Percentiles rank a stretch among this genome's conserved stretches.
These are phyloP conservation scores for Cheilosia scutellata DNA, from an alignment of 2,888 invertebrate genomes.

Conservation along the genomic window DNA sequence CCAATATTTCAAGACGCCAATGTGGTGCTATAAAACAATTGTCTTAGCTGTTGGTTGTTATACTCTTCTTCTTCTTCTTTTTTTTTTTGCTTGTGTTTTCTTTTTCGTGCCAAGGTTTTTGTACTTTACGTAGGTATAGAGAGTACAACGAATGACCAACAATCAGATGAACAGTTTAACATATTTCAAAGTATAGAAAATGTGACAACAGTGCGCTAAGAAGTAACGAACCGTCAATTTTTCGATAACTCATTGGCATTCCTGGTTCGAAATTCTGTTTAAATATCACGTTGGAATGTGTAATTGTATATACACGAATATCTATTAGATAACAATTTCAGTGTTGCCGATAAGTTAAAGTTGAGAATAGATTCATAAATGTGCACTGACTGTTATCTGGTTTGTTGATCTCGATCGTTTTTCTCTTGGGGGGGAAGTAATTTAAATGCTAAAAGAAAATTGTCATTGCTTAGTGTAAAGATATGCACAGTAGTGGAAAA, in stretches of 20 bases:
- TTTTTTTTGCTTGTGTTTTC: neutral
- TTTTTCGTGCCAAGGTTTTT: conserved; percentile 29
- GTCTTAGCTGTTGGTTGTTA: conserved; percentile 8
- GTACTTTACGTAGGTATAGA: neutral
- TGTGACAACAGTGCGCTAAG: conserved; percentile 8
- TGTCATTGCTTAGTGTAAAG: conserved; percentile 10
- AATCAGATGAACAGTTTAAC: neutral
- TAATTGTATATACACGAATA: conserved; percentile 24
- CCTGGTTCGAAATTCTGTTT: conserved; percentile 22
- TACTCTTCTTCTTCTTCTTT: neutral
- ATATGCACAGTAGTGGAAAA: conserved; percentile 18
- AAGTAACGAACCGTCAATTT: neutral
- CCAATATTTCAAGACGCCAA: neutral
- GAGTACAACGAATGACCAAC: neutral
- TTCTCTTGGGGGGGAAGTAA: conserved; percentile 12
- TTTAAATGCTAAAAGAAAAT: neutral
- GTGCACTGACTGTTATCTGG: neutral
- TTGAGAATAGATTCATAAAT: neutral
- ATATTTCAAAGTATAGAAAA: neutral
- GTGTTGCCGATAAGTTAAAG: conserved; percentile 1
- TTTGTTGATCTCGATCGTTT: neutral
- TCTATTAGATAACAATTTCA: conserved; percentile 20
- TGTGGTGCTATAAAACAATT: conserved; percentile 13
- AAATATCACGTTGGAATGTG: conserved; percentile 33
- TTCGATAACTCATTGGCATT: conserved; percentile 48